Evolutionary conservation across 2,113 vertebrate species (phyloP).

Genomic region (Cromileptes altivelis): DNA sequence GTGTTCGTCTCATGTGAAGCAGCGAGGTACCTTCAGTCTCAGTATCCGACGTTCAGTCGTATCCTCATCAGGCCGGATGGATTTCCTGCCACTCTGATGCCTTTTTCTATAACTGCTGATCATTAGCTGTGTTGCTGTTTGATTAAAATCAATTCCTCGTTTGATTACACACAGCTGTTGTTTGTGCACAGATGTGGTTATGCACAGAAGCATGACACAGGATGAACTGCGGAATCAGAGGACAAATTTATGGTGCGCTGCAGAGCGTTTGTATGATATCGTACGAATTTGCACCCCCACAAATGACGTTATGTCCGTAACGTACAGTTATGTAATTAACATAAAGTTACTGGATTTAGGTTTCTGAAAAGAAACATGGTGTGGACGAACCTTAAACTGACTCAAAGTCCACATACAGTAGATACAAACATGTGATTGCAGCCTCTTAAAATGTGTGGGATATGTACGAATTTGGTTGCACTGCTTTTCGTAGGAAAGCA

Average conservation of each 20-base stretch:
- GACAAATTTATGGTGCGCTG: background rate
- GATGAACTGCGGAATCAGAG: background rate
- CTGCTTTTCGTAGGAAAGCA: too few relatives aligned
- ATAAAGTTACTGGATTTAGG: too few relatives aligned
- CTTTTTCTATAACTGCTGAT: slow-evolving; percentile 48
- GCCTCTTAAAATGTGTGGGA: too few relatives aligned
- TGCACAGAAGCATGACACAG: background rate
- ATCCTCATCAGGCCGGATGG: slow-evolving; percentile 35
- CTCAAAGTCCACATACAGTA: too few relatives aligned
- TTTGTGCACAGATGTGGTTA: slow-evolving; percentile 10
- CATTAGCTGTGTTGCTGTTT: slow-evolving; percentile 48
- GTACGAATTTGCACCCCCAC: too few relatives aligned
- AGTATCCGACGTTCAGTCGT: background rate
- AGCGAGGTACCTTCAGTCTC: background rate
- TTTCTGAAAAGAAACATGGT: too few relatives aligned
- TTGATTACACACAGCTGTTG: slow-evolving; percentile 34
- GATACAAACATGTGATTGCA: too few relatives aligned
- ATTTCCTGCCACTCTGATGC: slow-evolving; percentile 57
- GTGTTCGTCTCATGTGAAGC: slow-evolving; percentile 1
- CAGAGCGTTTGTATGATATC: too few relatives aligned
- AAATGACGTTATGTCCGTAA: too few relatives aligned
- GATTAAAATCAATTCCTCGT: slow-evolving; percentile 60
- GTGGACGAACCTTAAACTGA: too few relatives aligned
- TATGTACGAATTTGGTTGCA: too few relatives aligned
- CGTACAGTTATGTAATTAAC: too few relatives aligned